phyloP scores from a whole-genome alignment of 2,888 invertebrate species.

The Lepidonotus clava region DNA sequence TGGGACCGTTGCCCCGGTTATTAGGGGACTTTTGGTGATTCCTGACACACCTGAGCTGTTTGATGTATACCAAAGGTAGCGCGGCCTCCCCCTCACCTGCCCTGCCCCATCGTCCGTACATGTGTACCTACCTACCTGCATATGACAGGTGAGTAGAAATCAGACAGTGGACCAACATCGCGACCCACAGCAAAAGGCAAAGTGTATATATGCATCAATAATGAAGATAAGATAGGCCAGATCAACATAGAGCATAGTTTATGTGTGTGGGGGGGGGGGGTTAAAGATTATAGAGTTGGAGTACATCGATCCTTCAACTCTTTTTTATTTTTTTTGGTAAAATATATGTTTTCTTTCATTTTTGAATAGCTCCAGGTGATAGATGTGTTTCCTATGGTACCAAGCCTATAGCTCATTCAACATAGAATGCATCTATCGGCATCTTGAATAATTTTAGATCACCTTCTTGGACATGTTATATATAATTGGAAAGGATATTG shows the following conservation, averaged over 20 bases:
- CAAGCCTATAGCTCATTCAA: no score
- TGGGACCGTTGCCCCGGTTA: not conserved
- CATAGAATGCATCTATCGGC: no score
- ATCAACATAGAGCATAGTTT: not conserved
- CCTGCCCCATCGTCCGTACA: not conserved
- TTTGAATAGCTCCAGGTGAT: no score
- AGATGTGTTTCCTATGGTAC: no score
- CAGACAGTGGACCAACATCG: no score
- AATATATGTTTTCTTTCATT: no score
- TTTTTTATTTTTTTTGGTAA: no score
- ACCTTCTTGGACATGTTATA: no score
- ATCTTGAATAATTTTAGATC: no score
- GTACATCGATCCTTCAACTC: no score
- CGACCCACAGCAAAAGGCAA: not conserved
- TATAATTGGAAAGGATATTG: no score
- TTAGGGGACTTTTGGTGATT: not conserved
- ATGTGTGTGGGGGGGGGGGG: not conserved
- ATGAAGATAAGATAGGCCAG: constrained; percentile 20
- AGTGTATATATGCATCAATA: constrained; percentile 15
- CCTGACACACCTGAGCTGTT: not conserved
- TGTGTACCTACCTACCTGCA: not conserved
- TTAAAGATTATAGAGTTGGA: not conserved
- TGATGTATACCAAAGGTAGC: not conserved
- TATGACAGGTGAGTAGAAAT: not conserved
- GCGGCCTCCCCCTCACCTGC: not conserved